phyloP scores from a whole-genome alignment of 2,113 vertebrate species.

The Polypterus senegalus region DNA sequence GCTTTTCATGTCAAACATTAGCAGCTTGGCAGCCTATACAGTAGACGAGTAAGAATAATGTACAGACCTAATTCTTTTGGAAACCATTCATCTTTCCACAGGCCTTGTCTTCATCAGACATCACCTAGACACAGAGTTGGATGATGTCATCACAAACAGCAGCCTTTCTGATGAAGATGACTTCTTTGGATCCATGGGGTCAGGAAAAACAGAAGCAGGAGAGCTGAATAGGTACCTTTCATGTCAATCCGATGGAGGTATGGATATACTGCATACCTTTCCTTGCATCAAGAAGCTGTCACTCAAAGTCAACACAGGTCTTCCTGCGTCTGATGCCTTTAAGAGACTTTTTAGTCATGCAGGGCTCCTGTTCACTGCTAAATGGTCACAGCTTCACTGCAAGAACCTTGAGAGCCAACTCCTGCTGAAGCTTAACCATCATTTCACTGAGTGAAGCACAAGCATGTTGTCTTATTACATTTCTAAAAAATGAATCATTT shows the following conservation, averaged over 20 bases:
- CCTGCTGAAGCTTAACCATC: slow-evolving; percentile 14
- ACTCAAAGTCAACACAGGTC: slow-evolving; percentile 2
- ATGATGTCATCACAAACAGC: too few species aligned
- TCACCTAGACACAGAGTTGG: too few species aligned
- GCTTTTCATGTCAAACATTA: too few species aligned
- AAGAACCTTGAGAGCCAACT: slow-evolving; percentile 13
- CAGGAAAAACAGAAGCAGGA: slow-evolving; percentile 3
- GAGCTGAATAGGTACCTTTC: slow-evolving; percentile 12
- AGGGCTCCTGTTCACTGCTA: slow-evolving; percentile 12
- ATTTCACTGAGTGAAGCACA: slow-evolving; percentile 4
- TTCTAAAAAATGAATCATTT: too few species aligned
- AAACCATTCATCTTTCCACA: too few species aligned
- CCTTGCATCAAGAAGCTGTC: slow-evolving; percentile 10
- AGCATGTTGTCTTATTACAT: too few species aligned
- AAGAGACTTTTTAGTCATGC: slow-evolving; percentile 14
- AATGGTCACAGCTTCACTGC: slow-evolving; percentile 1
- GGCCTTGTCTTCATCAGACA: too few species aligned
- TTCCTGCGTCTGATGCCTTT: slow-evolving; percentile 8
- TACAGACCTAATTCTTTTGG: too few species aligned
- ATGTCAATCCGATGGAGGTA: slow-evolving; percentile 4
- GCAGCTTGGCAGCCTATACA: too few species aligned
- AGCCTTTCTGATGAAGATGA: neutral
- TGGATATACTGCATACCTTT: slow-evolving; percentile 5
- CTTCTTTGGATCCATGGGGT: slow-evolving; percentile 10
- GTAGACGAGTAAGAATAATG: too few species aligned